Conservation (phyloP, 1,140 invertebrate genomes). For the Drosophila ogumai region DNA sequence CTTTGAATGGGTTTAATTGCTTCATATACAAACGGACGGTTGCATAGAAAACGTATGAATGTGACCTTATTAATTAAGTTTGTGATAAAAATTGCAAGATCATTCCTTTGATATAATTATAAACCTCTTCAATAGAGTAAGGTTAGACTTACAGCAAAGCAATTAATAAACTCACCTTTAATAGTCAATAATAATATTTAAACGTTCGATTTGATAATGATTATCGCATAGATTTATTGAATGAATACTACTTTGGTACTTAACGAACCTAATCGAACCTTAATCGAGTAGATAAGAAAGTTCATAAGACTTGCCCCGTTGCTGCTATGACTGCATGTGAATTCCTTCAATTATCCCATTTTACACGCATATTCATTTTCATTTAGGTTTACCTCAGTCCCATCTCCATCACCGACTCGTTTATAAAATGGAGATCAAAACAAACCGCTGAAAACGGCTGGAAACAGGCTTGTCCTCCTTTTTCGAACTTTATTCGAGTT, state of each 20-base stretch:
- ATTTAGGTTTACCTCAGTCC: slow-evolving; percentile 9
- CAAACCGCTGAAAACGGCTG: slow-evolving; percentile 6
- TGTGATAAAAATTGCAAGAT: neutral
- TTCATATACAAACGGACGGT: neutral
- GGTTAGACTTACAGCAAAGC: neutral
- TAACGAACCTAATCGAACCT: neutral
- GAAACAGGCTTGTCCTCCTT: slow-evolving; percentile 12
- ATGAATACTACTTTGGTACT: neutral
- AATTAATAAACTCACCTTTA: neutral
- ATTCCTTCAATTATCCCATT: slow-evolving; percentile 14
- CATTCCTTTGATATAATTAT: neutral
- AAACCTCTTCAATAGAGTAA: too few relatives aligned
- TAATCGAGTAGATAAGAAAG: neutral
- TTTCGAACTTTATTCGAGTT: slow-evolving; percentile 4
- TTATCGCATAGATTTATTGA: neutral
- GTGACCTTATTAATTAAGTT: neutral
- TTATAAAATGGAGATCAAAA: slow-evolving; percentile 14
- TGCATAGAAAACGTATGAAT: neutral
- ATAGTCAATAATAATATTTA: too few relatives aligned
- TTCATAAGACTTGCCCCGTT: neutral
- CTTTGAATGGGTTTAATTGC: neutral
- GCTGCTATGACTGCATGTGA: neutral
- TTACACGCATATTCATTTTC: slow-evolving; percentile 11
- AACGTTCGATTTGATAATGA: neutral
- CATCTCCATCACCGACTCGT: slow-evolving; percentile 16